A percentile compares a stretch with the other conserved stretches of the same genome.
phyloP scores from a whole-genome alignment of 2,888 invertebrate species.

The Dryobotodes eremita region DNA sequence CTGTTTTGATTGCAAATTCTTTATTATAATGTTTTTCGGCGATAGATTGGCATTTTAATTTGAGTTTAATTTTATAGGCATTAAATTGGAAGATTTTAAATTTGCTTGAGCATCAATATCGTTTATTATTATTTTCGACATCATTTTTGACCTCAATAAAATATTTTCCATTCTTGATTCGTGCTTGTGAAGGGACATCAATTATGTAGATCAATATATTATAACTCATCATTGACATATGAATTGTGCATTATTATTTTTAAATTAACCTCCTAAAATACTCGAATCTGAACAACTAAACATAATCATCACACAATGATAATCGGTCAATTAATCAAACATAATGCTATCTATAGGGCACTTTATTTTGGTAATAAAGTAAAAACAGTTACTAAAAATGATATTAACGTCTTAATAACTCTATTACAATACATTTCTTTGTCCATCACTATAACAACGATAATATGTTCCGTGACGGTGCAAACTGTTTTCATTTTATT shows the following conservation, averaged over 20 bases:
- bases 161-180: slow-evolving; percentile 31
- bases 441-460: neutral
- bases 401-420: neutral
- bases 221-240: slow-evolving; percentile 10
- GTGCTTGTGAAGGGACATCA: slow-evolving; percentile 27
- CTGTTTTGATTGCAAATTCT: slow-evolving; percentile 46
- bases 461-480: slow-evolving; percentile 9
- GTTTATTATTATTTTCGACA: slow-evolving; percentile 38
- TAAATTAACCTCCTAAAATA: slow-evolving; percentile 27
- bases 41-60: slow-evolving; percentile 44
- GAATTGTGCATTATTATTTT: slow-evolving; percentile 19
- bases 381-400: slow-evolving; percentile 11
- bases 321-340: neutral
- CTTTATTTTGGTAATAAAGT: slow-evolving; percentile 4
- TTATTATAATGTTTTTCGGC: slow-evolving; percentile 38
- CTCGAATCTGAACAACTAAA: neutral
- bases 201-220: slow-evolving; percentile 49
- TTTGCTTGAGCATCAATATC: slow-evolving; percentile 40
- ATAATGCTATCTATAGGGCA: neutral
- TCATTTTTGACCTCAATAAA: slow-evolving; percentile 45
- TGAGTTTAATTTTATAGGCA: slow-evolving; percentile 49
- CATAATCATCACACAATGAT: neutral
- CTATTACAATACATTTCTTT: neutral
- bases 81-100: slow-evolving; percentile 54
- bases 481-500: slow-evolving; percentile 2